phyloP scores from a whole-genome alignment of 2,888 invertebrate species.

The Leistus spinibarbis region DNA sequence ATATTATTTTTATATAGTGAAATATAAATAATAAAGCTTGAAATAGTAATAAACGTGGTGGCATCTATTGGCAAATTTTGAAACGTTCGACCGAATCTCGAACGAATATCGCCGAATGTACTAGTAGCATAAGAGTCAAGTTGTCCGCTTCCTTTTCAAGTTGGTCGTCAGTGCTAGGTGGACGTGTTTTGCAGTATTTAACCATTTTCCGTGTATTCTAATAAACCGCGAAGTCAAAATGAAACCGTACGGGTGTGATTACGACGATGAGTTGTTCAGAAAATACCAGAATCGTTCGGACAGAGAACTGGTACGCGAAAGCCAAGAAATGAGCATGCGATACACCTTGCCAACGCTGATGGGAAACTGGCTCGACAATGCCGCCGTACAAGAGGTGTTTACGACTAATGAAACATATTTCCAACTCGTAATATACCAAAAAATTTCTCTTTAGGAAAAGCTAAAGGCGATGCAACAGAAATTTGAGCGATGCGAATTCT shows the following conservation, averaged over 20 bases:
- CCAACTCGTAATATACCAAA: not conserved
- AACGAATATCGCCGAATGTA: not conserved
- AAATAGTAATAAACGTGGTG: no score
- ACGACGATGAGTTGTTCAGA: not conserved
- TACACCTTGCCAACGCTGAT: conserved; percentile 6
- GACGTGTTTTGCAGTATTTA: not conserved
- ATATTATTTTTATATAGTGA: no score
- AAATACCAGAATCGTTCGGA: not conserved
- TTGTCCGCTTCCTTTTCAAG: not conserved
- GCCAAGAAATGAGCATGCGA: conserved; percentile 7
- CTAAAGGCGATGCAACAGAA: not conserved
- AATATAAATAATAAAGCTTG: no score
- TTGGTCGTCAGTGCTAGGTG: not conserved
- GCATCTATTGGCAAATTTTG: not conserved
- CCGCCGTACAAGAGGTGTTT: not conserved
- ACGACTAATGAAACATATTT: not conserved
- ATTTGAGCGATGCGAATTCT: conserved; percentile 1
- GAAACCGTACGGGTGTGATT: not conserved
- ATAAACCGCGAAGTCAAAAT: not conserved
- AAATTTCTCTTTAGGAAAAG: conserved; percentile 1
- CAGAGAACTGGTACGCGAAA: not conserved
- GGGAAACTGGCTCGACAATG: conserved; percentile 2
- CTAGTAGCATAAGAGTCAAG: not conserved
- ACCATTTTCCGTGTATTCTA: not conserved
- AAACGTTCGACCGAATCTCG: not conserved